phyloP scores from a whole-genome alignment of 2,113 vertebrate species.

The Peucedramus taeniatus region DNA sequence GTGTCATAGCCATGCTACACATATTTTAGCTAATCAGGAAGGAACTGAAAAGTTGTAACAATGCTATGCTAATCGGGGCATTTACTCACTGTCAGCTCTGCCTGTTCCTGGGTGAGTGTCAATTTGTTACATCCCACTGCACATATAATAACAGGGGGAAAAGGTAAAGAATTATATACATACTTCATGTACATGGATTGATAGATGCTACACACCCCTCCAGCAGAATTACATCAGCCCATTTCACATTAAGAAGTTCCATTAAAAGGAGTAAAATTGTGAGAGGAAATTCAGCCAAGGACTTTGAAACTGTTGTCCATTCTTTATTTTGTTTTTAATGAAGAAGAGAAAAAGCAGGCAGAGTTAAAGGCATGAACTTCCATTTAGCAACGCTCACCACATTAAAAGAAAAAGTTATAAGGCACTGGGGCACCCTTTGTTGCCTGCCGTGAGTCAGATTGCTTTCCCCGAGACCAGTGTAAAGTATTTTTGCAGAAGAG shows the following conservation, averaged over 20 bases:
- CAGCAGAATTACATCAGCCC: not conserved
- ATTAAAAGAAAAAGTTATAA: not conserved
- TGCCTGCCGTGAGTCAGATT: not conserved
- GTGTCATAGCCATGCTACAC: not conserved
- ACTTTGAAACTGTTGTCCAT: not conserved
- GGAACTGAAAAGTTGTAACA: not conserved
- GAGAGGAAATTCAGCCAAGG: not conserved
- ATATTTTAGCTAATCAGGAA: not conserved
- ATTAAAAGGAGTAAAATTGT: not conserved
- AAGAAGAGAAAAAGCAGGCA: not conserved
- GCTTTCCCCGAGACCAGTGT: not conserved
- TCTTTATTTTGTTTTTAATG: not conserved
- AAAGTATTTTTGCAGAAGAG: constrained; percentile 56
- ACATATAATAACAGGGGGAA: not conserved
- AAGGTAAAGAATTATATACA: not conserved
- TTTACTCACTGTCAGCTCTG: constrained; percentile 25
- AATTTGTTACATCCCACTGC: constrained; percentile 6
- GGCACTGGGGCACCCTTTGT: not conserved
- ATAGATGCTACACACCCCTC: not conserved
- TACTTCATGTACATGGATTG: not conserved
- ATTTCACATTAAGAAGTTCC: not conserved
- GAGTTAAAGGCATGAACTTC: not conserved
- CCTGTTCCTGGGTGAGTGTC: not conserved
- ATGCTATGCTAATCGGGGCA: not conserved
- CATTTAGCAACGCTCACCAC: not conserved